Conservation (phyloP, 2,797 vertebrate species). For the Chaetophractus vellerosus region DNA sequence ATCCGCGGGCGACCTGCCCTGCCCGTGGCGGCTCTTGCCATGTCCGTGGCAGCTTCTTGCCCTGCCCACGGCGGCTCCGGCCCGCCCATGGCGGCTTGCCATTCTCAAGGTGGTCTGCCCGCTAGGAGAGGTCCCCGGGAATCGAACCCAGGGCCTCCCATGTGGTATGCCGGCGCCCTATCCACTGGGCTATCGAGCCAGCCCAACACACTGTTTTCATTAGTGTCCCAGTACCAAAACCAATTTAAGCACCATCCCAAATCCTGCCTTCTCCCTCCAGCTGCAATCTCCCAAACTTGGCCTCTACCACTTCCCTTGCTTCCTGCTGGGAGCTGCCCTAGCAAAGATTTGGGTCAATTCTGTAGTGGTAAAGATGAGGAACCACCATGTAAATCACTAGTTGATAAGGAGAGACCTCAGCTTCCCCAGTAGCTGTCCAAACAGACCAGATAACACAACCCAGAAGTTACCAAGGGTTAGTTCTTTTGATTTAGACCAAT, state of each 20-base stretch:
- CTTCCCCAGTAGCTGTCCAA: neutral
- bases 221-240: neutral
- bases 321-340: neutral
- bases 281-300: neutral
- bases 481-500: constrained; percentile 2
- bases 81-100: no score
- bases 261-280: neutral
- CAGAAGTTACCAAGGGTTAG: neutral
- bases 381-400: neutral
- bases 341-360: neutral
- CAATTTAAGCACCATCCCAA: neutral
- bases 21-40: no score
- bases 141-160: no score
- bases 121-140: no score
- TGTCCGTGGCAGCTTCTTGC: no score
- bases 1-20: no score
- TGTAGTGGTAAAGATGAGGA: neutral
- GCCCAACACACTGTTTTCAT: neutral
- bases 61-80: no score
- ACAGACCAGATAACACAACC: neutral
- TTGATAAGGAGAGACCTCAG: neutral
- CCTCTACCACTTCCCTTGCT: neutral
- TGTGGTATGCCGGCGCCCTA: no score
- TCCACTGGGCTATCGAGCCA: no score
- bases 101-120: no score